These are phyloP conservation scores for Eilema griseolum DNA, from an alignment of 2,888 invertebrate species.

Conservation along the genomic window DNA sequence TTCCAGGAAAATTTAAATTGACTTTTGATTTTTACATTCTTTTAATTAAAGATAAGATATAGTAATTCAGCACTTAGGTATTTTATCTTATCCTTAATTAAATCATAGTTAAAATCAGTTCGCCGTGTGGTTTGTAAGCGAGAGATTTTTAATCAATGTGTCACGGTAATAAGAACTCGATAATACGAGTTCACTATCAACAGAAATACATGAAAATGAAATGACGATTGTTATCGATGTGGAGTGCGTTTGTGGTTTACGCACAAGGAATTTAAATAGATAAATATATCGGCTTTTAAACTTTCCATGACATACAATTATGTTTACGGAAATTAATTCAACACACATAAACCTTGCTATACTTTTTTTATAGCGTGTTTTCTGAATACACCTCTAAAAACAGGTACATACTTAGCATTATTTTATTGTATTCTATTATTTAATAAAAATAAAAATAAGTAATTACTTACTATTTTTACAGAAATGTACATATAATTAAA, in stretches of 20 bases:
- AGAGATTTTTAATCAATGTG: conserved; percentile 20
- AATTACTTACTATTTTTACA: no score
- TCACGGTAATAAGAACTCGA: conserved; percentile 24
- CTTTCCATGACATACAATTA: not conserved
- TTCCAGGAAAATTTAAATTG: conserved; percentile 38
- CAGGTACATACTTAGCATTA: no score
- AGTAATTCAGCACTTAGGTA: not conserved
- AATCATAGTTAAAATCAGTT: conserved; percentile 8
- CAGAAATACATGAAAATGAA: conserved; percentile 20
- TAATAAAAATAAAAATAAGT: no score
- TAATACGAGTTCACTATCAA: conserved; percentile 27
- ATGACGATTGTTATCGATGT: conserved; percentile 21
- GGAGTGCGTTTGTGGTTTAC: not conserved
- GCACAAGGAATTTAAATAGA: not conserved
- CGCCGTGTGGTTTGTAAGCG: not conserved
- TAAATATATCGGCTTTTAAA: no score
- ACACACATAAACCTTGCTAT: no score
- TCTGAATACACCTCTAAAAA: no score
- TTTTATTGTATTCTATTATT: no score
- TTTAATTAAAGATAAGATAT: conserved; percentile 26
- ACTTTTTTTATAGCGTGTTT: no score
- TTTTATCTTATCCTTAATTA: conserved; percentile 10
- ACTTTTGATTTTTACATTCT: conserved; percentile 14
- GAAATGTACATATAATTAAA: no score
- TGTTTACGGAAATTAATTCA: not conserved